These are phyloP conservation scores for Siniperca chuatsi DNA, from an alignment of 2,113 vertebrate species.

Conservation along the genomic window DNA sequence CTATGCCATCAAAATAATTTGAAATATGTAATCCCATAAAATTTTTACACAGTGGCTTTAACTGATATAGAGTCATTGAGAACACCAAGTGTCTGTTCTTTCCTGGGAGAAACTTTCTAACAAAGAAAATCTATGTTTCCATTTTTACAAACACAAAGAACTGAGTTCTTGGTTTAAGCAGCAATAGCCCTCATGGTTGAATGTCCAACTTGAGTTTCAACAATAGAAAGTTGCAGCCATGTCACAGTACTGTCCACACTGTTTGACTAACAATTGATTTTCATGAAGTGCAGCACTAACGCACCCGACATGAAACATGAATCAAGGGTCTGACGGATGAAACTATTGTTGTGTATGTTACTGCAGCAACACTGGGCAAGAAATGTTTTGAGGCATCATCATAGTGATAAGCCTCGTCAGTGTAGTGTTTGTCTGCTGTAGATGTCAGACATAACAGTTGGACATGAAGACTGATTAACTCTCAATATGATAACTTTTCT, in stretches of 20 bases:
- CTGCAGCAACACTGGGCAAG: not conserved
- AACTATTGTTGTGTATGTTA: too few relatives aligned
- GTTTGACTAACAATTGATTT: not conserved
- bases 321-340: not conserved
- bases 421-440: not conserved
- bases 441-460: conserved; percentile 1
- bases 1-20: too few relatives aligned
- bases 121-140: not conserved
- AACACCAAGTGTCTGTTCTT: too few relatives aligned
- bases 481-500: conserved; percentile 2
- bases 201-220: not conserved
- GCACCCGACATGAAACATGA: not conserved
- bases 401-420: too few relatives aligned
- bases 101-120: too few relatives aligned
- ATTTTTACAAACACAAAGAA: not conserved
- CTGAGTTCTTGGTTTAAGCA: not conserved
- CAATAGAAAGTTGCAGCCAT: too few relatives aligned
- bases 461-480: conserved; percentile 6
- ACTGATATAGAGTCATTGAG: too few relatives aligned
- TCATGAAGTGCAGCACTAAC: not conserved
- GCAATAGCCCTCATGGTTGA: not conserved
- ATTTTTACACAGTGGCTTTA: too few relatives aligned
- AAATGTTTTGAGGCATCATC: not conserved
- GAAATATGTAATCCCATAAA: too few relatives aligned
- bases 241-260: not conserved